phyloP scores from a whole-genome alignment of 2,113 vertebrate genomes.

The Mesoclemmys tuberculata region DNA sequence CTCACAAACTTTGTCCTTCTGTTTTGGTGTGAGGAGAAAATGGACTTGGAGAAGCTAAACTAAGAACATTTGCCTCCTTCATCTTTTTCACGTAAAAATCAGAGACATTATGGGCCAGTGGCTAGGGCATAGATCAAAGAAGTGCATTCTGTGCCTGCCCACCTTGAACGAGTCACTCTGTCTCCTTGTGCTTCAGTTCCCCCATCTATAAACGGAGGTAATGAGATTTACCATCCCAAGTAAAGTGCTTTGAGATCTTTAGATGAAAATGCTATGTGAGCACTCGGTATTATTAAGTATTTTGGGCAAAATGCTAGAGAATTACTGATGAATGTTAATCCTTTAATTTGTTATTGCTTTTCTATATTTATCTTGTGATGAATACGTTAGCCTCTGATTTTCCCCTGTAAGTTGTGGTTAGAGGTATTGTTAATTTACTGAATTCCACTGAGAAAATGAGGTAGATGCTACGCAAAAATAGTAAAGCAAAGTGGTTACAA shows the following conservation, averaged over 20 bases:
- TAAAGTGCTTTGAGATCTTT: neutral
- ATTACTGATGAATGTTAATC: constrained; percentile 50
- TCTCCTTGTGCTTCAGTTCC: constrained; percentile 66
- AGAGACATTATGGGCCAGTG: constrained; percentile 57
- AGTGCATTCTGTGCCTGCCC: constrained; percentile 48
- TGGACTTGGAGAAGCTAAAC: constrained; percentile 62
- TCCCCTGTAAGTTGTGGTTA: neutral
- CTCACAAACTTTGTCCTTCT: constrained; percentile 31
- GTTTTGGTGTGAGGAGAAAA: constrained; percentile 45
- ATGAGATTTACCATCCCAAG: constrained; percentile 59
- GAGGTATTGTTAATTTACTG: constrained; percentile 23
- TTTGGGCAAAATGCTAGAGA: constrained; percentile 39
- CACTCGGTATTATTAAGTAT: constrained; percentile 36
- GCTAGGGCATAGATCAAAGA: constrained; percentile 57
- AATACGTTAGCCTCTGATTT: neutral
- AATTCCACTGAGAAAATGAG: constrained; percentile 28
- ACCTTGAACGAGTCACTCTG: constrained; percentile 58
- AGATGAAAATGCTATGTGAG: constrained; percentile 30
- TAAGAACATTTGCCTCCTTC: constrained; percentile 60
- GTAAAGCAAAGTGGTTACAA: neutral
- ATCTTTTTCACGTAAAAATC: constrained; percentile 62
- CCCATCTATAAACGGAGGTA: constrained; percentile 63
- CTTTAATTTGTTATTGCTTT: constrained; percentile 61
- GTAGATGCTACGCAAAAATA: constrained; percentile 18
- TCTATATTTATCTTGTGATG: constrained; percentile 27